Conservation (phyloP, 2,888 invertebrate genomes). For the Silvanus unidentatus region DNA sequence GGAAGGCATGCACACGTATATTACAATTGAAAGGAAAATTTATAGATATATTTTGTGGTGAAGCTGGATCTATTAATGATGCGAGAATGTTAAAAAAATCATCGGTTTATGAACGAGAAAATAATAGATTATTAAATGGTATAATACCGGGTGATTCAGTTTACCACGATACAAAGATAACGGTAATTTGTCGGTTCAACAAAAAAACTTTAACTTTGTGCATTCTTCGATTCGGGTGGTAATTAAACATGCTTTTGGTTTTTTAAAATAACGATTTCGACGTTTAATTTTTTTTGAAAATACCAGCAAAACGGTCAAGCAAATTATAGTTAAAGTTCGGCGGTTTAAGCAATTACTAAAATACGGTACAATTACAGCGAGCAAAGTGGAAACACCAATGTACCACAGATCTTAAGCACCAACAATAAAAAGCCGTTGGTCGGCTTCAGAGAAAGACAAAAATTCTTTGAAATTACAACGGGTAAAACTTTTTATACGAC, state of each 20-base stretch:
- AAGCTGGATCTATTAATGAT: conserved; percentile 12
- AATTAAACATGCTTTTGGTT: conserved; percentile 29
- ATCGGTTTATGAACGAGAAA: conserved; percentile 7
- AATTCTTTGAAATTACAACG: too few species aligned
- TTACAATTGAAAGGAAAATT: conserved; percentile 22
- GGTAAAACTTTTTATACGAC: too few species aligned
- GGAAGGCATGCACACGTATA: conserved; percentile 15
- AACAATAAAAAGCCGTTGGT: too few species aligned
- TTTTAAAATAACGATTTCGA: conserved; percentile 30
- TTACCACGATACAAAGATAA: conserved; percentile 30
- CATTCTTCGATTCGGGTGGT: conserved; percentile 25
- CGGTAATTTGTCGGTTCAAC: conserved; percentile 23
- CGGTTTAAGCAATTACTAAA: too few species aligned
- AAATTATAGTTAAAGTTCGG: too few species aligned
- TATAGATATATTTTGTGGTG: conserved; percentile 5
- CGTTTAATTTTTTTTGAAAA: conserved; percentile 24
- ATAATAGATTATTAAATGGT: conserved; percentile 5
- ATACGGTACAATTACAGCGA: too few species aligned
- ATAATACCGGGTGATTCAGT: conserved; percentile 25
- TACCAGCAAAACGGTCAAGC: too few species aligned
- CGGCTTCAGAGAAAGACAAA: too few species aligned
- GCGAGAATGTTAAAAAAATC: conserved; percentile 9
- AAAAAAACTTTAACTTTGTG: conserved; percentile 27
- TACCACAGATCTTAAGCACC: too few species aligned
- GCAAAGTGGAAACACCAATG: too few species aligned